Conservation (phyloP, 2,113 vertebrate species). For the Stomatorhinus ivindoensis region DNA sequence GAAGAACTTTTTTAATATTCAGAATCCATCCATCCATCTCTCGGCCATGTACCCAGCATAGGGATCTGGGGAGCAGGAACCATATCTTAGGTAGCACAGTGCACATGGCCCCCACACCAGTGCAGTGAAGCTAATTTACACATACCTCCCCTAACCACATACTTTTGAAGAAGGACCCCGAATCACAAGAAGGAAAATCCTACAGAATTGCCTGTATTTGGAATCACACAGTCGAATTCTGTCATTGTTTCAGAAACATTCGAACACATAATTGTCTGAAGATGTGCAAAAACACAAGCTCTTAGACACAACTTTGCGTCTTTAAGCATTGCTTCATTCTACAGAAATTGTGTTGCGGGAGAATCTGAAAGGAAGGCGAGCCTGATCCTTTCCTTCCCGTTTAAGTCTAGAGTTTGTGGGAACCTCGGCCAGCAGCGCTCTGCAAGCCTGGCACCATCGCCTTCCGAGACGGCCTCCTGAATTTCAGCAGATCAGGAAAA, state of each 20-base stretch:
- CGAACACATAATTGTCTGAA: background rate
- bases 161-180: background rate
- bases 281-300: background rate
- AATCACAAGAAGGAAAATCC: background rate
- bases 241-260: background rate
- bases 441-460: background rate
- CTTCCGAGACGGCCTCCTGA: background rate
- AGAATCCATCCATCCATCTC: background rate
- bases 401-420: background rate
- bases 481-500: background rate
- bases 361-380: background rate
- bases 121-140: background rate
- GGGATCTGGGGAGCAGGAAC: background rate
- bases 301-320: background rate
- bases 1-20: background rate
- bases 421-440: background rate
- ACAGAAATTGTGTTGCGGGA: background rate
- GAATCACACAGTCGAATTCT: background rate
- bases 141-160: background rate
- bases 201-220: background rate
- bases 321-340: background rate
- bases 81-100: background rate
- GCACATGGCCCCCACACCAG: background rate
- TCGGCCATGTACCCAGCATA: background rate
- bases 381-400: background rate